Evolutionary conservation across 2,797 vertebrate genomes (phyloP), one percentile per base, ranked within the genome.

Genomic region (Caiman crocodilus): DNA sequence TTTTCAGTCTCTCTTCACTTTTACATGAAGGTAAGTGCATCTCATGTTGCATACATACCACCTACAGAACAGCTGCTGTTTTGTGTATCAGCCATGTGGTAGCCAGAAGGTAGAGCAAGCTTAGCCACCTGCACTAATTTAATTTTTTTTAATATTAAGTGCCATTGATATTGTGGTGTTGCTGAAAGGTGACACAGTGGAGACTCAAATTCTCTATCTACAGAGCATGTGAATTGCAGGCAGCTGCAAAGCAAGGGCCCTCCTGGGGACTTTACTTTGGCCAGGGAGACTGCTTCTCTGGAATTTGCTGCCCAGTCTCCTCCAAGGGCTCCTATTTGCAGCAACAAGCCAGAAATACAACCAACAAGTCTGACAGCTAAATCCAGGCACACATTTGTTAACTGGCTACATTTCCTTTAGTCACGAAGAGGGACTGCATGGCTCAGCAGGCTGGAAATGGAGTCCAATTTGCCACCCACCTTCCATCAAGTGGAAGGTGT

Each of bases 281-380:
- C 16, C 21, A 15, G 35, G 69, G 14, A 13, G 12, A 14, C 35
- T 23, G 14, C 17, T 79, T 23, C 59, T 85, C 55, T 85, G 67
- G 91, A 85, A 20, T 64, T 50, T 15, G 21, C 23, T 73, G 21
- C 42, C 35, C 61, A 75, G 64, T 85, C 60, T 50, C 23, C 60
- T 61, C 59, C 4, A 25, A 61, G 60, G 23, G 60, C 12, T 61
- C 5, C 8, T 60, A 69, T 65, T 59, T 64, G n/a, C 16, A 80
- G 14, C 30, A 86, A 76, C 21, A 91, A 17, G 35, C 67, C 74
- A 93, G 13, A 85, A 25, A 75, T 18, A 35, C 1, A 0, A 93
- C n/a, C 76, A 95, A 28, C 79, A 71, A 93, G 84, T 30, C 28
- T 26, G 86, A 64, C 35, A 94, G 26, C 59, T 71, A 30, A 56